Percentiles rank a stretch among this genome's conserved stretches.
Evolutionary conservation across 2,888 invertebrate genomes (phyloP).

Genomic region (Acronicta aceris): DNA sequence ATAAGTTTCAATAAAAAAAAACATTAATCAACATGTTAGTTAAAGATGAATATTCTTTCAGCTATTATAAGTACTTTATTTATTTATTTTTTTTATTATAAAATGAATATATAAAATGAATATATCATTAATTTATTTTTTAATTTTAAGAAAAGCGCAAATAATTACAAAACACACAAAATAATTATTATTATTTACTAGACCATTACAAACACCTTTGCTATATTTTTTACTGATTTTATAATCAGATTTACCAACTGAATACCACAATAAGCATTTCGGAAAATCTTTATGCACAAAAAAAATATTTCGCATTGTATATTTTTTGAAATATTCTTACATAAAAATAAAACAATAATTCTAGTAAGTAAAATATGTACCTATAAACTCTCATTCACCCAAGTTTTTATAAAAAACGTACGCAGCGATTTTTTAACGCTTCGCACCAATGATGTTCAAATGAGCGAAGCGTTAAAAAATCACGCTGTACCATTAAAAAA

Average conservation of each 20-base stretch:
- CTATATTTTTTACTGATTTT: slow-evolving; percentile 41
- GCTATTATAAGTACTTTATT: background rate
- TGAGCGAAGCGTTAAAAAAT: too few relatives aligned
- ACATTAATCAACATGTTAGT: slow-evolving; percentile 22
- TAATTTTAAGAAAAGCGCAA: slow-evolving; percentile 20
- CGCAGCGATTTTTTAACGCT: too few relatives aligned
- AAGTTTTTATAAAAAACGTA: too few relatives aligned
- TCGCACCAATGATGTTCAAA: too few relatives aligned
- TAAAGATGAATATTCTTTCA: slow-evolving; percentile 3
- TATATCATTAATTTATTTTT: too few relatives aligned
- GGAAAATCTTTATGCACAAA: slow-evolving; percentile 49
- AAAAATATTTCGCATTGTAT: slow-evolving; percentile 35
- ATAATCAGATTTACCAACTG: slow-evolving; percentile 24
- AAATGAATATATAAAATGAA: too few relatives aligned
- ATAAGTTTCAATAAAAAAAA: slow-evolving; percentile 39
- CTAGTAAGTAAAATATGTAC: too few relatives aligned
- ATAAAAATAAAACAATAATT: slow-evolving; percentile 14
- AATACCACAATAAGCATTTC: background rate
- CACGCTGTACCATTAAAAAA: too few relatives aligned
- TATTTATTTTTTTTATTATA: background rate
- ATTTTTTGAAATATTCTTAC: slow-evolving; percentile 45
- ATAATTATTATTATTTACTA: background rate
- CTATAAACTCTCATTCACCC: too few relatives aligned
- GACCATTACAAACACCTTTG: slow-evolving; percentile 15
- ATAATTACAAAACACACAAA: slow-evolving; percentile 19